phyloP scores from a whole-genome alignment of 2,113 vertebrate genomes.

The Calidris pygmaea region DNA sequence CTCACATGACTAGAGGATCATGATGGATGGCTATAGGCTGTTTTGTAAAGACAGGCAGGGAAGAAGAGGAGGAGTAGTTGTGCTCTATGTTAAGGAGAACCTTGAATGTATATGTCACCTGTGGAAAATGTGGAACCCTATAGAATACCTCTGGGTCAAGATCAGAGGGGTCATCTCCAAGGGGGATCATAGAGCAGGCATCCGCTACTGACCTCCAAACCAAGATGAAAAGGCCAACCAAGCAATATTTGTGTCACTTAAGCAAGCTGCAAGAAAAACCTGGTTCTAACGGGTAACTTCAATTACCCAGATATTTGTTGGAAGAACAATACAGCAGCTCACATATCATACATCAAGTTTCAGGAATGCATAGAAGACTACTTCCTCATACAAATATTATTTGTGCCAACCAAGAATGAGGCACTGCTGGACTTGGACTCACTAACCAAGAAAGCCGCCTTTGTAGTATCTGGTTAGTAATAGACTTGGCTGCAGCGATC shows the following conservation, averaged over 20 bases:
- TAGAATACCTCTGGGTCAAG: background rate
- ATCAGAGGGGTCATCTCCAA: background rate
- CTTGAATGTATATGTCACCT: background rate
- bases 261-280: background rate
- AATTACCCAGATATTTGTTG: background rate
- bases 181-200: background rate
- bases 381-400: background rate
- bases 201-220: background rate
- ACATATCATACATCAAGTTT: background rate
- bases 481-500: background rate
- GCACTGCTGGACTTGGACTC: background rate
- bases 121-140: background rate
- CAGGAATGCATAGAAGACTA: background rate
- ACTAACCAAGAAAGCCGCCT: background rate
- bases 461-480: background rate
- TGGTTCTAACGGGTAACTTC: background rate
- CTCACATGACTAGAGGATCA: background rate
- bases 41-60: background rate
- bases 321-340: background rate
- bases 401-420: background rate
- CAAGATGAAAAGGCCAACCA: background rate
- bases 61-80: background rate
- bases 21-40: background rate
- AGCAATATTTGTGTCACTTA: background rate
- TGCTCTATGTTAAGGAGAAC: background rate